Base-by-base conservation (phyloP, 2,797 vertebrate genomes). In the Rhincodon typus region DNA sequence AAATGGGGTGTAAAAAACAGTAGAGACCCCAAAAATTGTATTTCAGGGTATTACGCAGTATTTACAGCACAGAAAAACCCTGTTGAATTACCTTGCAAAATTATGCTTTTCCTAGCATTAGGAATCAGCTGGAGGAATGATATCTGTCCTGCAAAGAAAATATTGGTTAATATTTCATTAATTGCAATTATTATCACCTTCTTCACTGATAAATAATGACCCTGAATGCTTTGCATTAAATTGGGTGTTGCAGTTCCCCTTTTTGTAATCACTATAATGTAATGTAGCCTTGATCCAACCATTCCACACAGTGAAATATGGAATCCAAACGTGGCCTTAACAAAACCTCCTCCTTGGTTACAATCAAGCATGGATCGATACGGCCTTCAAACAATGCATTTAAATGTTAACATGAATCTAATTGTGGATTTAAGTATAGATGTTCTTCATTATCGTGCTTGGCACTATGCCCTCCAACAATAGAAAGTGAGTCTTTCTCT, bases 61-160 rank as follows among this genome's bases (percentile, higher is more conserved):
- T 53, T 67, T 42, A 67, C 62, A 93, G 19, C 90, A 93, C 57
- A 66, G 57, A n/a, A 67, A 67, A 4, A 8, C n/a, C 34, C n/a
- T 42, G 34, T 13, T 67, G 1, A 93, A 74, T 74, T 95, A 95
- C 94, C 94, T 95, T 95, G 94, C 46, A 53, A 70, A 53, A 77
- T 95, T 2, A 42, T 77, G 70, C 94, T 95, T 74, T 17, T 0
- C 70, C 74, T 46, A 57, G 42, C 70, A 53, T 77, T 19, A 53
- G 94, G 94, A 21, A 72, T 95, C 70, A 95, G 94, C 46, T 95
- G 94, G 30, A 95, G 30, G 70, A 95, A 95, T 53, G 94, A 95
- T 74, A n/a, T 70, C 10, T 93, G 90, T 77, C 74, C 94, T 95
- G 53, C 46, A 95, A 95, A 95, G 94, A 95, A 95, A 77, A 53